phyloP scores from a whole-genome alignment of 2,888 invertebrate genomes.

The Morpho deidamia region DNA sequence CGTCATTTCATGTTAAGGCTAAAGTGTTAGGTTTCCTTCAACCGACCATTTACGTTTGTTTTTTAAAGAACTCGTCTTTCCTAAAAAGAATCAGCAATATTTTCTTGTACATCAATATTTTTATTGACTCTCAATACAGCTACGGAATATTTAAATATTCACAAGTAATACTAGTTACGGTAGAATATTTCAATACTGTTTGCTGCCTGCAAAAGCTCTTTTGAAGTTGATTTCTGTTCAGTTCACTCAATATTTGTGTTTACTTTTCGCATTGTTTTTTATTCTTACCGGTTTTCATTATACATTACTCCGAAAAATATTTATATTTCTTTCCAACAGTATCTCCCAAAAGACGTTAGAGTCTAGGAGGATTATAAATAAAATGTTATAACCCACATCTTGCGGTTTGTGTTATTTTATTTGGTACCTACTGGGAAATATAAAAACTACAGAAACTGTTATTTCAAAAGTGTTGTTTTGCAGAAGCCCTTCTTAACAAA shows the following conservation, averaged over 20 bases:
- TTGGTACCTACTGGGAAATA: background rate
- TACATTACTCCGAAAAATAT: too few species aligned
- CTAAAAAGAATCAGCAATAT: too few species aligned
- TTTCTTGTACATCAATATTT: too few species aligned
- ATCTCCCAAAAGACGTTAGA: background rate
- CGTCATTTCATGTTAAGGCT: too few species aligned
- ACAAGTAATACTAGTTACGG: background rate
- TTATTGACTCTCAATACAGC: background rate
- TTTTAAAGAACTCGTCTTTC: too few species aligned
- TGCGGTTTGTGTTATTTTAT: background rate
- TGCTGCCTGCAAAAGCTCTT: slow-evolving; percentile 1
- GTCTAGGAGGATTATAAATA: background rate
- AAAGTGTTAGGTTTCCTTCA: too few species aligned
- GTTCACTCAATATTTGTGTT: background rate
- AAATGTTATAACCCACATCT: background rate
- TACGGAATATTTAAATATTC: background rate
- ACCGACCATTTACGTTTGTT: too few species aligned
- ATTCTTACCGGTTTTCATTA: background rate
- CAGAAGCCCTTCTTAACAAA: too few species aligned
- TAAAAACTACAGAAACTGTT: too few species aligned
- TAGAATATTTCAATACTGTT: slow-evolving; percentile 2
- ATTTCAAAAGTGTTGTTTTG: too few species aligned
- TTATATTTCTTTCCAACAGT: background rate
- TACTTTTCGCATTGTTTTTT: slow-evolving; percentile 3
- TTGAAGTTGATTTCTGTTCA: background rate